A percentile compares a stretch with the other conserved stretches of the same genome.
These are phyloP conservation scores for Diachasmimorpha longicaudata DNA, from an alignment of 1,140 invertebrate genomes.

Conservation along the genomic window DNA sequence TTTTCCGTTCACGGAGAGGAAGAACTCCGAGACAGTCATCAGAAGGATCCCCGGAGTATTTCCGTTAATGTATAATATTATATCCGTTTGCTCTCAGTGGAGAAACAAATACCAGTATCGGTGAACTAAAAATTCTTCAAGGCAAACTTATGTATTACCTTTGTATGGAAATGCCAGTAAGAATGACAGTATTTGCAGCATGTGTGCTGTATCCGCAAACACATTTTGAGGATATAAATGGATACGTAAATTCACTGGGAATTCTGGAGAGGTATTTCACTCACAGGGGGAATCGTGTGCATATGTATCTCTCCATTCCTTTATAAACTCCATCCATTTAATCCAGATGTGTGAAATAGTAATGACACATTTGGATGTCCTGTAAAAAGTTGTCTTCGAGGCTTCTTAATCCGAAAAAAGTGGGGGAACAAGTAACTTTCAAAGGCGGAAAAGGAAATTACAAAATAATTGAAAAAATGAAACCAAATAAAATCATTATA, in stretches of 20 bases:
- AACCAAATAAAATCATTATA: too few species aligned
- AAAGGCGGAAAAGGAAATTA: too few species aligned
- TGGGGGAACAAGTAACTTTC: too few species aligned
- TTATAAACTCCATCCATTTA: neutral
- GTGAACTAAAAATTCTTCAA: neutral
- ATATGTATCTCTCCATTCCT: neutral
- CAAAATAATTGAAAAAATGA: too few species aligned
- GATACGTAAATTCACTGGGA: neutral
- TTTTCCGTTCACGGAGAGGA: slow-evolving; percentile 8
- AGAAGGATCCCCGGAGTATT: neutral
- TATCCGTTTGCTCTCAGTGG: neutral
- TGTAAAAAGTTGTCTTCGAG: too few species aligned
- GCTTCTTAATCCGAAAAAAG: too few species aligned
- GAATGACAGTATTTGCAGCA: neutral
- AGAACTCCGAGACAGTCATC: neutral
- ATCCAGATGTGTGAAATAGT: neutral
- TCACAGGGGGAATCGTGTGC: neutral
- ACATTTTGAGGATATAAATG: neutral
- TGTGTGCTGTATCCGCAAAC: neutral
- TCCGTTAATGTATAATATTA: slow-evolving; percentile 13
- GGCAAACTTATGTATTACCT: neutral
- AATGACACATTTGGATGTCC: neutral
- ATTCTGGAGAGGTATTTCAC: neutral
- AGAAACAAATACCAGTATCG: neutral
- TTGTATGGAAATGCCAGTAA: neutral